Base-by-base conservation (phyloP, 1,140 invertebrate species). In the Drosophila aff. region DNA sequence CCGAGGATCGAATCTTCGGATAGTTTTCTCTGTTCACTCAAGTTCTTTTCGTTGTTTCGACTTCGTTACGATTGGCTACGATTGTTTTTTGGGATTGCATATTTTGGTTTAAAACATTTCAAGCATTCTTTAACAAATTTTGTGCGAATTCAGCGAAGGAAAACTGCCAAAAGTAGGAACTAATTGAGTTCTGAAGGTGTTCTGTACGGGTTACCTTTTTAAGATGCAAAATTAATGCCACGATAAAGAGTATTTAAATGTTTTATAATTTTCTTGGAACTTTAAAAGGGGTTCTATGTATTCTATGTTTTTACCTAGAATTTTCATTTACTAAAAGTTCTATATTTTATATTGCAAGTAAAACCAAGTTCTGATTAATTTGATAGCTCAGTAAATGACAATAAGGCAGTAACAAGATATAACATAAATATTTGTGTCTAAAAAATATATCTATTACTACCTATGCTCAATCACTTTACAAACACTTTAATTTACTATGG, bases 41-140 rank as follows among this genome's bases (percentile, higher is more conserved):
- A 52, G 61, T 44, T 67, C 46, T 61, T 62, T 71, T 60, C 72
- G 49, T 55, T 59, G 28, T 16, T 55, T 49, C 41, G 40, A 46
- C 33, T 55, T 55, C 53, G 33, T 15, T 38, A 23, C 23, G 21
- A 38, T 63, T 62, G 10, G 41, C 62, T 62, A 46, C 8, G 31
- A 31, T 10, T 55, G 21, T 38, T 55, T 52, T 55, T 50, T 50
- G 26, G 53, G 26, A 49, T 65, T 26, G 57, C 26, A 38, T 64
- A 38, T 63, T 47, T 68, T 2, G 58, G 31, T 53, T 55, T 33
- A 26, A 9, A 7, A 40, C 53, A 53, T 43, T 74, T 60, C 0
- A 49, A 44, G 57, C 59, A 44, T 43, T 43, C 28, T 85, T 90
- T 89, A 89, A 90, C 85, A 89, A 89, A 89, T 89, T 89, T 85